Percentiles rank a stretch among this genome's conserved stretches.
phyloP scores from a whole-genome alignment of 92 coral and sea anemone species.

The Porites evermanni region DNA sequence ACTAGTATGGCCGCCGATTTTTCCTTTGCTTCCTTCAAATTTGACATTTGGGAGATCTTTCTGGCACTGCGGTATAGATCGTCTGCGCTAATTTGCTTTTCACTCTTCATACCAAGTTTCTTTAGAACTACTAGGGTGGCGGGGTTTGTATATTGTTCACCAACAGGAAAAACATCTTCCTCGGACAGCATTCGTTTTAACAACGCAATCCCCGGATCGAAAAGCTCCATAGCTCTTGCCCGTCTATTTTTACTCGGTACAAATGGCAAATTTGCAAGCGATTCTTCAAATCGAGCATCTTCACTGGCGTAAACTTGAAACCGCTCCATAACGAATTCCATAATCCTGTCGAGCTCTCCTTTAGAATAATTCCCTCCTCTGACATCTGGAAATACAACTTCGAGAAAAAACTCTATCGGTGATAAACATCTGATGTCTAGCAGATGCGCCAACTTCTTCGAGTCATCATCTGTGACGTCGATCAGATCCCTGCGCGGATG shows the following conservation, averaged over 20 bases:
- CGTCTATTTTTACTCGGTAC: conserved; percentile 42
- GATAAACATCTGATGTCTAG: conserved; percentile 47
- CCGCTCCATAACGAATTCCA: conserved; percentile 54
- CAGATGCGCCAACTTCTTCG: conserved; percentile 53
- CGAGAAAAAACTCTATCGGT: conserved; percentile 24
- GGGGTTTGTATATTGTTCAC: conserved; percentile 28
- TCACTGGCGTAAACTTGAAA: conserved; percentile 22
- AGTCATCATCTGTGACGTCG: conserved; percentile 47
- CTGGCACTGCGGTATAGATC: conserved; percentile 43
- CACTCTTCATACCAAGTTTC: conserved; percentile 57
- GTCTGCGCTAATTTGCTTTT: conserved; percentile 22
- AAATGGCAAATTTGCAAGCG: conserved; percentile 70
- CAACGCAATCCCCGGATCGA: conserved; percentile 57
- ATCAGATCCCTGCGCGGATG: conserved; percentile 48
- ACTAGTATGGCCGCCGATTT: conserved; percentile 51
- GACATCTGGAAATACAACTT: conserved; percentile 59
- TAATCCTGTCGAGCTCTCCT: conserved; percentile 61
- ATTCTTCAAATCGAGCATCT: conserved; percentile 21
- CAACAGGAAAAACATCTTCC: conserved; percentile 64
- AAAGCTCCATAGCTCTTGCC: conserved; percentile 56
- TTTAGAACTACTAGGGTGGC: conserved; percentile 37
- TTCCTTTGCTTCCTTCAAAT: conserved; percentile 15
- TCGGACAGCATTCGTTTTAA: conserved; percentile 53
- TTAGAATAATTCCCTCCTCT: conserved; percentile 32
- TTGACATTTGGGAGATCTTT: conserved; percentile 21